These are phyloP conservation scores for Phrynocephalus vlangalii DNA, from an alignment of 2,797 vertebrate genomes.

Conservation along the genomic window DNA sequence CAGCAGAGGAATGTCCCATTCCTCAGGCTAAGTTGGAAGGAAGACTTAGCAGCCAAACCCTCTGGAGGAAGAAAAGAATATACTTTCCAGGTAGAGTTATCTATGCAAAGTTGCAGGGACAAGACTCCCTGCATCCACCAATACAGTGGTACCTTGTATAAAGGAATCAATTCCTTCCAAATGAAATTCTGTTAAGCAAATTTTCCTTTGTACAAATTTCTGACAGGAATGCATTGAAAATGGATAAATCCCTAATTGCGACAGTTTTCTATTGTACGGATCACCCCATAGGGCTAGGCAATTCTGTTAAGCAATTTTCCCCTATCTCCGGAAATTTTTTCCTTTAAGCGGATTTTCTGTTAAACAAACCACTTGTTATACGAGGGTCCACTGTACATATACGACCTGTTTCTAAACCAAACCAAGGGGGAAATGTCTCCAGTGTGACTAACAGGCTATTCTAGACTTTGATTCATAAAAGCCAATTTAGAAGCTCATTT, in stretches of 20 bases:
- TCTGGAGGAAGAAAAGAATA: neutral
- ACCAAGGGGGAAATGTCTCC: neutral
- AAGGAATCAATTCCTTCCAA: too few species aligned
- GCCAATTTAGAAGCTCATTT: constrained; percentile 11
- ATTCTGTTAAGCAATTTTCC: too few species aligned
- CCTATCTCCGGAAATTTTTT: too few species aligned
- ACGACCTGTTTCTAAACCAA: constrained; percentile 9
- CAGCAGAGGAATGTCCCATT: neutral
- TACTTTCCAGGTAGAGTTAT: neutral
- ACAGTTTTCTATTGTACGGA: too few species aligned
- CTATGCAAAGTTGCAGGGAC: neutral
- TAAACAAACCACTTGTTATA: too few species aligned
- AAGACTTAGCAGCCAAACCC: constrained; percentile 3
- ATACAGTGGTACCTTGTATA: too few species aligned
- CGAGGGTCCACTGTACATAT: neutral
- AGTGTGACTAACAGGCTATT: neutral
- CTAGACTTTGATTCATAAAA: constrained; percentile 18
- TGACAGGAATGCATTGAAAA: too few species aligned
- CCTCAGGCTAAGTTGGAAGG: neutral
- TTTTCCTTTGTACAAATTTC: too few species aligned
- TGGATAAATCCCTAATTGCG: too few species aligned
- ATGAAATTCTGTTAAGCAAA: too few species aligned
- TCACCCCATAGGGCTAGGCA: too few species aligned
- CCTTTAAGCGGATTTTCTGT: too few species aligned
- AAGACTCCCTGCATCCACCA: neutral